A percentile compares a stretch with the other conserved stretches of the same genome.
phyloP scores from a whole-genome alignment of 2,113 vertebrate species.

The Scomber scombrus region DNA sequence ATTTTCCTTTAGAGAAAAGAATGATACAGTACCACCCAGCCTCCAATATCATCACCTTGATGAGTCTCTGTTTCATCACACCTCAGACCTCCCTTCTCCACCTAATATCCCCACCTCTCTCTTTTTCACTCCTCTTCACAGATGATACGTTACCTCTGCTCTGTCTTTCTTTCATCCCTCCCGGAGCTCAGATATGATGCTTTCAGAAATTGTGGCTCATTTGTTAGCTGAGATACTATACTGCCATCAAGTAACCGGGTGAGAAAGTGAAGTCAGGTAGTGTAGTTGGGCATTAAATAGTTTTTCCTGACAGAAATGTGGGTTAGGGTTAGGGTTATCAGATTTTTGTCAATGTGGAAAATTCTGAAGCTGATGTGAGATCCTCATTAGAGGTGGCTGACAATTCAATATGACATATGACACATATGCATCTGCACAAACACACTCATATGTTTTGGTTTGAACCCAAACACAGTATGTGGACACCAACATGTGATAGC shows the following conservation, averaged over 20 bases:
- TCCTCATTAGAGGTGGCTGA: no score
- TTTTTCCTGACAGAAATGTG: no score
- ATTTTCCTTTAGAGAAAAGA: neutral
- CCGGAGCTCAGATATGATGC: neutral
- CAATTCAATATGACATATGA: no score
- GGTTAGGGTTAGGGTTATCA: no score
- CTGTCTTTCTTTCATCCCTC: slow-evolving; percentile 38
- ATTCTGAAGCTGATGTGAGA: no score
- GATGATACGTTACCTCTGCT: neutral
- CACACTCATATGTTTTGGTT: no score
- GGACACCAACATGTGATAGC: no score
- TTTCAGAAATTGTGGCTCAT: neutral
- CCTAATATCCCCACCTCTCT: neutral
- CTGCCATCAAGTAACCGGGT: neutral
- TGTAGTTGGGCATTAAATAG: neutral
- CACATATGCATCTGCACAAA: no score
- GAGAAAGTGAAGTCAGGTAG: neutral
- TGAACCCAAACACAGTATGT: no score
- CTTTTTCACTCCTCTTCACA: neutral
- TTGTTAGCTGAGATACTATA: neutral
- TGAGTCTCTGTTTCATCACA: slow-evolving; percentile 42
- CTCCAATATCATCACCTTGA: slow-evolving; percentile 7
- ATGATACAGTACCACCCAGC: neutral
- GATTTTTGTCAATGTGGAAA: no score
- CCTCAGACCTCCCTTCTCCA: slow-evolving; percentile 13